These are phyloP conservation scores for Buphagus erythrorhynchus DNA, from an alignment of 2,797 vertebrate species.

Conservation along the genomic window DNA sequence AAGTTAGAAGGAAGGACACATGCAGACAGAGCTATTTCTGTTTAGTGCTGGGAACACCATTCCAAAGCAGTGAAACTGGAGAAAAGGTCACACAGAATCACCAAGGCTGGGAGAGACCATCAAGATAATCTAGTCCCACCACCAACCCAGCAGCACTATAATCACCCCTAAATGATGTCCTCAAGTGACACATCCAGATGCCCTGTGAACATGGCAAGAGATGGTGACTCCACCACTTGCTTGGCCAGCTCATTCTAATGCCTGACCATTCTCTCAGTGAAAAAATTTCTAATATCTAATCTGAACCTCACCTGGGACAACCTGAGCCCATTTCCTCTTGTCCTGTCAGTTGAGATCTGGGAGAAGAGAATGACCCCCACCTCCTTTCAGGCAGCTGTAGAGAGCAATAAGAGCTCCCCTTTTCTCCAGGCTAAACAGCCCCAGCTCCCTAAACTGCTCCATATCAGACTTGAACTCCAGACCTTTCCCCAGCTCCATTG, in stretches of 20 bases:
- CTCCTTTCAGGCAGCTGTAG: neutral
- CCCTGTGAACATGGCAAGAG: neutral
- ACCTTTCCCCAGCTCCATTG: neutral
- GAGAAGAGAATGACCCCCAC: neutral
- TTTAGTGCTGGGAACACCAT: neutral
- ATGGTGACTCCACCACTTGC: rapidly evolving
- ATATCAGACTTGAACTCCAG: neutral
- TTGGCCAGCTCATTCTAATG: neutral
- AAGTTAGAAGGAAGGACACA: neutral
- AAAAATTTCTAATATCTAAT: neutral
- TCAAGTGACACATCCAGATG: neutral
- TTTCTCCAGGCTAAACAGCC: neutral
- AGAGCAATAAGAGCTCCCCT: neutral
- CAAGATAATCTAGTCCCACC: neutral
- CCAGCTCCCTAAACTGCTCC: neutral
- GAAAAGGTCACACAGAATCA: neutral
- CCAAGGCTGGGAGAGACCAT: neutral
- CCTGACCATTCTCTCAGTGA: neutral
- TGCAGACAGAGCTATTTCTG: neutral
- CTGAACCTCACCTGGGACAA: neutral
- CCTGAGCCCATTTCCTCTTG: neutral
- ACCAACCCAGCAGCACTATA: neutral
- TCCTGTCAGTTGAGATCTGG: neutral
- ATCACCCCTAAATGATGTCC: neutral
- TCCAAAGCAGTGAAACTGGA: neutral